Base-by-base conservation (phyloP, 2,888 invertebrate genomes). In the Agonum fuliginosum region DNA sequence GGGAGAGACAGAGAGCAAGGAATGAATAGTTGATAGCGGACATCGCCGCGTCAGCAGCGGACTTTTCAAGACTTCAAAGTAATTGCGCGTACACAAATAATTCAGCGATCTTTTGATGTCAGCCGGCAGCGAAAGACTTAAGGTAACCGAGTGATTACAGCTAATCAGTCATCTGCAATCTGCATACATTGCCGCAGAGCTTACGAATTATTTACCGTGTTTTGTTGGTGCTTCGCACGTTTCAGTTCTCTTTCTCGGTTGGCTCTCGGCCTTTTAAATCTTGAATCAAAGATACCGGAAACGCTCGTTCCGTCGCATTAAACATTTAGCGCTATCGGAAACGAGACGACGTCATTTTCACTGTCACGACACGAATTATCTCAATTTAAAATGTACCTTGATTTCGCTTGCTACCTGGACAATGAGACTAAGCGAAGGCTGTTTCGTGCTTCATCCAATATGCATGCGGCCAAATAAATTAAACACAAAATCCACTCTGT, bases 91-190 rank as follows among this genome's bases (percentile, higher is more conserved):
- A 65, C 62, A 78, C 80, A 82, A 84, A 84, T 85, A 84, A 85
- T 85, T 85, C 83, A 84, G 81, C 80, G 22, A 79, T 81, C 84
- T 83, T 84, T 85, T 85, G 84, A 85, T 83, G 84, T 84, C 80
- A 77, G 75, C 58, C 72, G 76, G 79, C 70, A 79, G 41, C 75
- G 79, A 80, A 79, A 76, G 75, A 67, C 54, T 70, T 69, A 78
- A 80, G 81, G 81, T 82, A 82, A 80, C 80, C 81, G 80, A 75
- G 78, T 82, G 82, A 84, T 84, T 84, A 83, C 80, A 80, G 81
- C 81, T 84, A 83, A 84, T 84, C 82, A 83, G 82, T 82, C 83
- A 82, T 81, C 82, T 82, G 82, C 81, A 84, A 84, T 84, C 82
- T 84, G 82, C 83, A 84, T 84, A 82, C 81, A 82, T 83, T 81